A percentile compares a stretch with the other conserved stretches of the same genome.
Conservation (phyloP, 2,888 invertebrate species). For the Apamea anceps region DNA sequence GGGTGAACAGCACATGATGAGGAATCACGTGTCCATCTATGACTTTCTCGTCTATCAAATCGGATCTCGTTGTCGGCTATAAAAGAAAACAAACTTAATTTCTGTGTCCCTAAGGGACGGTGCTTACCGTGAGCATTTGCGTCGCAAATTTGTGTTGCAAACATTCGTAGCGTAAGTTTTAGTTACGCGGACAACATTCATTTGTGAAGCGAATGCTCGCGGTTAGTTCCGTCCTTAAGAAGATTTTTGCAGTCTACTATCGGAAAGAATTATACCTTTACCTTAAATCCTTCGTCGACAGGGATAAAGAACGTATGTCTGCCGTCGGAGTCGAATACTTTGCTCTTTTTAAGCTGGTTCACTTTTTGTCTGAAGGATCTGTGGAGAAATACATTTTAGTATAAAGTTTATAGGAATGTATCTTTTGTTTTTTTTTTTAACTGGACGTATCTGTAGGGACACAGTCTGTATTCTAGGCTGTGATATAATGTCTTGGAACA, state of each 20-base stretch:
- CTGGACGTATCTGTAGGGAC: too few relatives aligned
- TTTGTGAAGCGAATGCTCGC: neutral
- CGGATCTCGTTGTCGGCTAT: conserved; percentile 92
- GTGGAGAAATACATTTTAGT: conserved; percentile 72
- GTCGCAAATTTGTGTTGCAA: neutral
- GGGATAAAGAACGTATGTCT: conserved; percentile 97
- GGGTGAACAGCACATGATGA: conserved; percentile 95
- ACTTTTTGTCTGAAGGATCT: conserved; percentile 95
- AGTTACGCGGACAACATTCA: too few relatives aligned
- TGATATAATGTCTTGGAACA: neutral
- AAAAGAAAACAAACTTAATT: conserved; percentile 56
- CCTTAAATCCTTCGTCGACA: conserved; percentile 97
- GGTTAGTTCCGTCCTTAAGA: neutral
- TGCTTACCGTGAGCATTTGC: neutral
- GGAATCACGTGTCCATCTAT: conserved; percentile 98
- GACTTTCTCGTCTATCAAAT: conserved; percentile 95
- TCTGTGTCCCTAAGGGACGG: neutral
- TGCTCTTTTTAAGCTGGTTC: conserved; percentile 92
- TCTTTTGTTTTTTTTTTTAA: neutral
- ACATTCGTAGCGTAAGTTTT: too few relatives aligned
- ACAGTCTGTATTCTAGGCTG: neutral
- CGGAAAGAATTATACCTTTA: conserved; percentile 91
- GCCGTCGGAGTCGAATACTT: conserved; percentile 94
- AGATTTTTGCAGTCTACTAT: conserved; percentile 20
- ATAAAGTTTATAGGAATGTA: conserved; percentile 3